A percentile compares a stretch with the other conserved stretches of the same genome.
Evolutionary conservation across 2,113 vertebrate species (phyloP).

Genomic region (Lepisosteus oculatus): DNA sequence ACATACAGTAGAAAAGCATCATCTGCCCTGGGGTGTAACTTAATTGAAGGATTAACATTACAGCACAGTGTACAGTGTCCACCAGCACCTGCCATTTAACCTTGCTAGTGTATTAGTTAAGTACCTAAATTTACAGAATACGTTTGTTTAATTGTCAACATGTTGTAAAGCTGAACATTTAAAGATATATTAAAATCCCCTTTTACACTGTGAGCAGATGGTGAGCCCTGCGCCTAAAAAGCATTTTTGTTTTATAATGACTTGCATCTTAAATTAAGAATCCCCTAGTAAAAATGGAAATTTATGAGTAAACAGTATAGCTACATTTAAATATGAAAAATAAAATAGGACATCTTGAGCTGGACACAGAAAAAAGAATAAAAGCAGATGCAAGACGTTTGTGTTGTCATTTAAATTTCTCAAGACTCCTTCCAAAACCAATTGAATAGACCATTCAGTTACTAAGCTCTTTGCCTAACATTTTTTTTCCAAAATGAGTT

Average conservation of each 20-base stretch:
- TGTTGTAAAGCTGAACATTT: slow-evolving; percentile 46
- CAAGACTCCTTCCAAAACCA: too few relatives aligned
- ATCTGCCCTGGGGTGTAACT: slow-evolving; percentile 50
- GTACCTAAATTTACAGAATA: slow-evolving; percentile 50
- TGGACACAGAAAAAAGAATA: too few relatives aligned
- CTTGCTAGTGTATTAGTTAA: slow-evolving; percentile 49
- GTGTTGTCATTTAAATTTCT: too few relatives aligned
- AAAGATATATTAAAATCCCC: slow-evolving; percentile 37
- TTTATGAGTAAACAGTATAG: too few relatives aligned
- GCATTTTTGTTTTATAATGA: slow-evolving; percentile 49
- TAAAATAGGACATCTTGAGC: too few relatives aligned
- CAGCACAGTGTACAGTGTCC: slow-evolving; percentile 56
- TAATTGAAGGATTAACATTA: slow-evolving; percentile 65
- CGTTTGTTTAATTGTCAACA: slow-evolving; percentile 60
- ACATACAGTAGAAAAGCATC: slow-evolving; percentile 37
- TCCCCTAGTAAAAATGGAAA: slow-evolving; percentile 15
- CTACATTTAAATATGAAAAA: too few relatives aligned
- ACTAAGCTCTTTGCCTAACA: too few relatives aligned
- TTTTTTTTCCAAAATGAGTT: too few relatives aligned
- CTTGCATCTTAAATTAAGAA: slow-evolving; percentile 62
- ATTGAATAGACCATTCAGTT: too few relatives aligned
- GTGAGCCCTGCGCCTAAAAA: slow-evolving; percentile 42
- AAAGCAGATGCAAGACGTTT: too few relatives aligned
- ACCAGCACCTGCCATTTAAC: slow-evolving; percentile 64
- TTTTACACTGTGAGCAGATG: slow-evolving; percentile 69